Evolutionary conservation across 1,140 invertebrate species (phyloP), one percentile per base, ranked within the genome.

Genomic region (Cyrtorhinus lividipennis): DNA sequence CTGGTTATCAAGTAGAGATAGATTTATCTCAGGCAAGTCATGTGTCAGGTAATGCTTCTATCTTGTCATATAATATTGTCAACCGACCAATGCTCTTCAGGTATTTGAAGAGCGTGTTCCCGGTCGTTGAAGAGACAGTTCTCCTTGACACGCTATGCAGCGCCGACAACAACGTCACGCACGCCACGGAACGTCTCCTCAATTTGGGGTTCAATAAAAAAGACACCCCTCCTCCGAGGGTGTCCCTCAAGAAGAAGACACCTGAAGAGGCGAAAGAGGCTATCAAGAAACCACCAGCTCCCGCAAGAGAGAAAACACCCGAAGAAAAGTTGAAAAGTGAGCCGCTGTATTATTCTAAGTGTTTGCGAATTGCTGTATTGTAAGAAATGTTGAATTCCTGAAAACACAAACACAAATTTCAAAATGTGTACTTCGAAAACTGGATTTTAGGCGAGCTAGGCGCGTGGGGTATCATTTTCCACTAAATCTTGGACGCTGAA

Each of bases 81-180:
- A n/a, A n/a, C n/a, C n/a, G n/a, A n/a, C n/a, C n/a, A n/a, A n/a
- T n/a, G n/a, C n/a, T n/a, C n/a, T n/a, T n/a, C n/a, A 91, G 89
- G 77, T 93, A 92, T 73, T 79, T 94, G 77, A 93, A 93, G 74
- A 89, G 86, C 70, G 81, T 92, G 67, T 93, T 92, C 74, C 88
- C 89, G n/a, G 87, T 90, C 74, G 88, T 85, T 0, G 90, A 94
- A 66, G 90, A 92, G 73, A 89, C 87, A n/a, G 72, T 92, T 24
- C 82, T 94, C 8, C 76, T 92, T 56, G 90, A 93, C 72, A 78
- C 90, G 61, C 73, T 94, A 26, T 83, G 83, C 62, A 87, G 84
- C 72, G 85, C 87, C 67, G 89, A 92, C 66, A 91, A 91, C 69
- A 92, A 92, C 73, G 90, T 92, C 1, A 86, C 89, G 69, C 88